Conservation (phyloP, 35 echinoderm and acorn worm genomes). For the Diadema setosum region DNA sequence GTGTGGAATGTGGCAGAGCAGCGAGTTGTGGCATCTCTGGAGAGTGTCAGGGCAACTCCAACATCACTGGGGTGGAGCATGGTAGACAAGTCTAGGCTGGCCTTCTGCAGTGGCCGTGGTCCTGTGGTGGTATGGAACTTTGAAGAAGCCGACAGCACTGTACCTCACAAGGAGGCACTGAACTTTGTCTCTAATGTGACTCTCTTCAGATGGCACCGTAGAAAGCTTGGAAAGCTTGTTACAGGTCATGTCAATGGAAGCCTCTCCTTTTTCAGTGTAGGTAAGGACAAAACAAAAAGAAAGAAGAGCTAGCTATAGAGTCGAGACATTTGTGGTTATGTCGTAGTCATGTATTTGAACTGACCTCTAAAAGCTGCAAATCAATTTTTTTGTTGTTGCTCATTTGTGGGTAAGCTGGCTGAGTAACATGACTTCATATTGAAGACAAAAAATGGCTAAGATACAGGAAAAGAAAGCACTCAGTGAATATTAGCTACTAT, state of each 20-base stretch:
- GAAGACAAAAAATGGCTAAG: too few species aligned
- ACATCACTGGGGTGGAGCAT: slow-evolving; percentile 75
- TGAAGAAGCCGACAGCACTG: not conserved
- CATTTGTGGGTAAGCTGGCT: too few species aligned
- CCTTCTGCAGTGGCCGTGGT: slow-evolving; percentile 67
- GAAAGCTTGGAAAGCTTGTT: slow-evolving; percentile 75
- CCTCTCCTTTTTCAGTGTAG: slow-evolving; percentile 68
- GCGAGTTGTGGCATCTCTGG: slow-evolving; percentile 41
- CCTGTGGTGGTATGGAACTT: slow-evolving; percentile 80
- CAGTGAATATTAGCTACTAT: too few species aligned
- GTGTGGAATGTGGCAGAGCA: slow-evolving; percentile 90
- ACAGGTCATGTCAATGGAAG: slow-evolving; percentile 93
- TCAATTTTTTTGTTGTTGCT: too few species aligned
- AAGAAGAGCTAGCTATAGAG: not conserved
- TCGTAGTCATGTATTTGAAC: too few species aligned
- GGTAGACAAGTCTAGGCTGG: slow-evolving; percentile 45
- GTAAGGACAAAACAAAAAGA: slow-evolving; percentile 11
- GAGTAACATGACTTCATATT: too few species aligned
- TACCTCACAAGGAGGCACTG: slow-evolving; percentile 69
- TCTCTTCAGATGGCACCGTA: slow-evolving; percentile 79
- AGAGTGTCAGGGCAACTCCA: slow-evolving; percentile 48
- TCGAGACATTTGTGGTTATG: too few species aligned
- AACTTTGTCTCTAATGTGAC: slow-evolving; percentile 80
- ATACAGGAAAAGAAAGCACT: too few species aligned
- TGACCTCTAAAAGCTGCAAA: too few species aligned